phyloP scores from a whole-genome alignment of 2,888 invertebrate genomes.

The Polymixis lichenea region DNA sequence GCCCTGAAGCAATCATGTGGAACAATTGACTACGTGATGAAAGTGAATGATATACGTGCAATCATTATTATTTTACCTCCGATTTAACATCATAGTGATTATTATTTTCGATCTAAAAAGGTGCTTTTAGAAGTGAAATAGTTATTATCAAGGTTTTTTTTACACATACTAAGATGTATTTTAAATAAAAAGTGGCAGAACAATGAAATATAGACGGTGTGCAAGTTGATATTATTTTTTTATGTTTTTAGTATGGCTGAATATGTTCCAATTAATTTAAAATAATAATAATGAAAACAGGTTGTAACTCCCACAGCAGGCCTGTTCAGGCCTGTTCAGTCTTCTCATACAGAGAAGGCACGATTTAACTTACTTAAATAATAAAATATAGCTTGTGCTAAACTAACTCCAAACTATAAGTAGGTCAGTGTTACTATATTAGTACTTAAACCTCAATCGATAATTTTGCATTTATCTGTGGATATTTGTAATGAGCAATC shows the following conservation, averaged over 20 bases:
- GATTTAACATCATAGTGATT: background rate
- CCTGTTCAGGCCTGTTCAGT: background rate
- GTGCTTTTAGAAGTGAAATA: background rate
- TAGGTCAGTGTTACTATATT: background rate
- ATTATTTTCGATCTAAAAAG: too few relatives aligned
- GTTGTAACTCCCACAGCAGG: background rate
- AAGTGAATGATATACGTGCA: background rate
- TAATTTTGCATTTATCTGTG: background rate
- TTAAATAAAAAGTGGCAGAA: too few relatives aligned
- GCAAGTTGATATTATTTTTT: too few relatives aligned
- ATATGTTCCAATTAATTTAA: too few relatives aligned
- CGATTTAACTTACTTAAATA: too few relatives aligned
- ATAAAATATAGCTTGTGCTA: background rate
- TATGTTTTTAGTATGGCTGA: too few relatives aligned
- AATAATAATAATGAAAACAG: background rate
- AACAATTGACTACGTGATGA: conserved; percentile 15
- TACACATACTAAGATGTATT: too few relatives aligned
- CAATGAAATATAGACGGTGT: too few relatives aligned
- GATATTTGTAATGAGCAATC: background rate
- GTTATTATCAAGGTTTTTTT: too few relatives aligned
- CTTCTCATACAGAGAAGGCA: background rate
- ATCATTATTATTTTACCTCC: background rate
- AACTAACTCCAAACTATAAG: too few relatives aligned
- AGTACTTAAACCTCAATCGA: background rate
- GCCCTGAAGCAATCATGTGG: conserved; percentile 26